Evolutionary conservation across 2,113 vertebrate species (phyloP).

Genomic region (Geothlypis trichas): DNA sequence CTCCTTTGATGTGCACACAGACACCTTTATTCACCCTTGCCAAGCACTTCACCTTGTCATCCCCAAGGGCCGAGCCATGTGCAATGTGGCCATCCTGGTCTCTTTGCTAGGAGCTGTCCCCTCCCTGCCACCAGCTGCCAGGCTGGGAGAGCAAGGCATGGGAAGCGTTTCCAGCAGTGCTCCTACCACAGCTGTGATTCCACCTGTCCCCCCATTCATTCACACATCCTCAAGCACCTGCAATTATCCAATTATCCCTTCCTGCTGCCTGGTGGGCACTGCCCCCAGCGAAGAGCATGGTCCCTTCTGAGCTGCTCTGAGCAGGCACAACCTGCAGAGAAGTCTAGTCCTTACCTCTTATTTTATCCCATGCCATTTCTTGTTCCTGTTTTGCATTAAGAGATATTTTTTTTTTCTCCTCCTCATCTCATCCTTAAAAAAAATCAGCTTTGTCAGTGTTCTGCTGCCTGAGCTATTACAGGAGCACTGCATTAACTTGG

Average conservation of each 20-base stretch:
- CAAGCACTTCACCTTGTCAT: neutral
- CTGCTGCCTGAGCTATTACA: neutral
- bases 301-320: neutral
- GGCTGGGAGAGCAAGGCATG: neutral
- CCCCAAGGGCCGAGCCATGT: neutral
- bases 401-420: neutral
- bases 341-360: neutral
- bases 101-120: neutral
- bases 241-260: neutral
- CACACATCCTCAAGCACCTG: neutral
- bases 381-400: neutral
- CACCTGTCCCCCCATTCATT: accelerated
- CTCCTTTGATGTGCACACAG: neutral
- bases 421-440: neutral
- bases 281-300: neutral
- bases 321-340: neutral
- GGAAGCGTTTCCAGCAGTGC: neutral
- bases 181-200: neutral
- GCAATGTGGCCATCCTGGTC: neutral
- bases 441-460: neutral
- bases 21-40: neutral
- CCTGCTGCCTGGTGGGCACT: neutral
- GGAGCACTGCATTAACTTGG: neutral
- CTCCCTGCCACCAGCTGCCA: neutral
- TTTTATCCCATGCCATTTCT: neutral